phyloP scores from a whole-genome alignment of 1,140 invertebrate genomes.

The Drosophila sproati region DNA sequence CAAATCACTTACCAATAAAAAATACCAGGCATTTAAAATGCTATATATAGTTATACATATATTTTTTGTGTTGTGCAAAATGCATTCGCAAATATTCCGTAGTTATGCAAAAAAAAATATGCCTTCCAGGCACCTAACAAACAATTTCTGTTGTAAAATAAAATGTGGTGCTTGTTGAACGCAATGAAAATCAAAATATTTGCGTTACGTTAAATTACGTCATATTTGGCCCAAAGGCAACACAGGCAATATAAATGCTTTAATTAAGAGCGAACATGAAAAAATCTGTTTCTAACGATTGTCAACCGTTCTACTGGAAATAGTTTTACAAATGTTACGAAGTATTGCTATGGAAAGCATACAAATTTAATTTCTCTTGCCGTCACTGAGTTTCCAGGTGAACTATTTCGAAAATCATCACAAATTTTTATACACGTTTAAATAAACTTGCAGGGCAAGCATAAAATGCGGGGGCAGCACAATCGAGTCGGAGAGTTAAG shows the following conservation, averaged over 20 bases:
- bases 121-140: background rate
- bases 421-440: no score
- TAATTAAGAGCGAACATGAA: background rate
- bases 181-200: conserved; percentile 11
- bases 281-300: background rate
- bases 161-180: background rate
- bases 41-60: background rate
- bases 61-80: background rate
- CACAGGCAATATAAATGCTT: background rate
- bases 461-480: background rate
- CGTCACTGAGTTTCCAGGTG: no score
- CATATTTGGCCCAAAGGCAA: conserved; percentile 2
- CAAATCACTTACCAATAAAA: background rate
- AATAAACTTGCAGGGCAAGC: background rate
- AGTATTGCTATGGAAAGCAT: no score
- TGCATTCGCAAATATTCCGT: background rate
- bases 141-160: conserved; percentile 8
- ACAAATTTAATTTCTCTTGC: no score
- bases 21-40: background rate
- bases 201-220: background rate
- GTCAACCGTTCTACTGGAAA: background rate
- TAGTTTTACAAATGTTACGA: background rate
- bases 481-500: background rate
- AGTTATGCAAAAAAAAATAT: background rate
- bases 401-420: no score